Evolutionary conservation across 1,140 invertebrate species (phyloP), one percentile per base, ranked within the genome.

Genomic region (Lanistes nyassanus): DNA sequence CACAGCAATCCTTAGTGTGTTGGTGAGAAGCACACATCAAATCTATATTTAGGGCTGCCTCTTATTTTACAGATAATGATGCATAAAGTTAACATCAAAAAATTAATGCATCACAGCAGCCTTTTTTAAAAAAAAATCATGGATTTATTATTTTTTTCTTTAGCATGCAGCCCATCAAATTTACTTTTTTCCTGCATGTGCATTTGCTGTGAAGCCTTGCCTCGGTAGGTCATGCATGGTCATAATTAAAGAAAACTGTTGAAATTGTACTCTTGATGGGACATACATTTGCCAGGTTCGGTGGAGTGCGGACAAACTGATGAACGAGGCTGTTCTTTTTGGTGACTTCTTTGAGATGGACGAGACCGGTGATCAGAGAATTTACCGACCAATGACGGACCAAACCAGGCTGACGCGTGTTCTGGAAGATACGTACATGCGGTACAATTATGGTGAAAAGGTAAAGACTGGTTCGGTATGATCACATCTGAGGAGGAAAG

Each of bases 381-480:
- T 88, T 21, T 89, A 89, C 77, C 77, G 81, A 69, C 86, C 87
- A 2, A 83, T 88, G 62, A 76, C 79, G 39, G 86, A 88, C 78
- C 75, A 80, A 31, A 79, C 77, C 36, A 86, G 85, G 60, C 76
- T 89, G 51, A 76, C 76, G 7, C 80, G 83, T 64, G 80, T 86
- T 0, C 76, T 89, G 23, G 88, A 89, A 68, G 87, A 88, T 47
- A 83, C 84, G 65, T 83, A 88, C 78, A 86, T 89, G 84, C 78
- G 83, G 34, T 82, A 86, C 81, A 86, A 84, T 29, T 80, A 81
- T 53, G 86, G 87, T 31, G 87, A 88, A 76, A 58, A 58, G 34
- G 77, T 79, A 71, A 23, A 9, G 7, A 36, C 36, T 36, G 5
- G 9, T 47, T 47, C 19, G 2, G 9, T 47, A 16, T 9, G 42